Percentiles rank a stretch among this genome's conserved stretches.
These are phyloP conservation scores for Betta splendens DNA, from an alignment of 2,797 vertebrate genomes.

Conservation along the genomic window DNA sequence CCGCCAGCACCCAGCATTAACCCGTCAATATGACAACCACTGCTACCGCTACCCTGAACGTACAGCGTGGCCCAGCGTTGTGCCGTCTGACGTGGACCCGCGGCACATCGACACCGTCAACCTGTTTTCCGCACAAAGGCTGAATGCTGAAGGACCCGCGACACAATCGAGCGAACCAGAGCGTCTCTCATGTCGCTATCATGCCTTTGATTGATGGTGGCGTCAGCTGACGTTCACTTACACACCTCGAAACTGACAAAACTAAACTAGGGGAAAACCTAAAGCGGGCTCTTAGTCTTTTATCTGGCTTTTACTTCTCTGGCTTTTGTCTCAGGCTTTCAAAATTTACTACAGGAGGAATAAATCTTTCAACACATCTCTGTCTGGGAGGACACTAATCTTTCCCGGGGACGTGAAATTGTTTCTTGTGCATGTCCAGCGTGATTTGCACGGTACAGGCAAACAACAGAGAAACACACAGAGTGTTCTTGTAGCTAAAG, in stretches of 20 bases:
- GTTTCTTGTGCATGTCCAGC: background rate
- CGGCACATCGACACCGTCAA: conserved; percentile 43
- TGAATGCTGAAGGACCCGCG: conserved; percentile 43
- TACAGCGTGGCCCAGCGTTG: background rate
- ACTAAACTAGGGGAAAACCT: conserved; percentile 60
- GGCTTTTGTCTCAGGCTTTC: conserved; percentile 41
- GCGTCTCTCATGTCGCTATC: conserved; percentile 63
- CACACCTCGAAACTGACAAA: conserved; percentile 62
- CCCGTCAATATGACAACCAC: conserved; percentile 53
- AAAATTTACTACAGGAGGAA: conserved; percentile 23
- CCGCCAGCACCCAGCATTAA: conserved; percentile 32
- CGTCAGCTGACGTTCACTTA: conserved; percentile 71
- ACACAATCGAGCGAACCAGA: conserved; percentile 50
- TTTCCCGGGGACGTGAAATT: conserved; percentile 16
- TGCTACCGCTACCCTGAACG: no score
- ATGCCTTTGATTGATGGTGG: conserved; percentile 80
- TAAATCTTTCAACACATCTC: conserved; percentile 37
- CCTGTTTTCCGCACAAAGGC: conserved; percentile 34
- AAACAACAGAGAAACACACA: background rate
- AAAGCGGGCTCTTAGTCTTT: conserved; percentile 38
- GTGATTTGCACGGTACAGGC: background rate
- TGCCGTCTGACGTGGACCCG: conserved; percentile 1
- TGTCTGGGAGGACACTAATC: conserved; percentile 28
- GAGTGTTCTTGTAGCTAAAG: background rate
- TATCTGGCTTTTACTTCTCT: no score